A percentile compares a stretch with the other conserved stretches of the same genome.
Conservation (phyloP, 2,888 invertebrate genomes). For the Cheilosia pagana region DNA sequence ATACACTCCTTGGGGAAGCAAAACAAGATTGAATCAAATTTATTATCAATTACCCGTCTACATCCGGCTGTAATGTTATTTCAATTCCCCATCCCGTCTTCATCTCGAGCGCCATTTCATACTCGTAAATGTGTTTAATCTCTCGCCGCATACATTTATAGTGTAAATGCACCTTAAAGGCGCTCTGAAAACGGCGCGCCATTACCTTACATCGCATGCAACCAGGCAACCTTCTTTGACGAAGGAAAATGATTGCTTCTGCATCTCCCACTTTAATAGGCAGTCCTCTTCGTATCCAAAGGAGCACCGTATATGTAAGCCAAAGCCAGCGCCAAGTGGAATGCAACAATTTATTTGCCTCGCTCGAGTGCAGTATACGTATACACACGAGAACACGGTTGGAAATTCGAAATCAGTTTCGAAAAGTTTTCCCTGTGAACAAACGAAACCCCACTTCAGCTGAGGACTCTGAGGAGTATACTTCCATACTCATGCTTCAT, state of each 20-base stretch:
- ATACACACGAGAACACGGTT: constrained; percentile 20
- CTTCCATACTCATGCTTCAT: constrained; percentile 22
- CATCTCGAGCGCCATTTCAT: constrained; percentile 23
- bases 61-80: constrained; percentile 21
- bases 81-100: constrained; percentile 1
- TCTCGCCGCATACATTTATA: constrained; percentile 19
- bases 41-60: constrained; percentile 37
- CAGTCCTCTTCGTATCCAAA: constrained; percentile 4
- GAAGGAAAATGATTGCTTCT: constrained; percentile 26
- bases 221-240: constrained; percentile 31
- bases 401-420: constrained; percentile 64
- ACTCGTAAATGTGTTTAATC: constrained; percentile 44
- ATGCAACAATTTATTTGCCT: constrained; percentile 68
- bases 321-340: constrained; percentile 42
- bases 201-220: constrained; percentile 12
- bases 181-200: neutral
- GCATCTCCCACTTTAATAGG: constrained; percentile 43
- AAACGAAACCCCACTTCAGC: constrained; percentile 16
- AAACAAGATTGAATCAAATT: constrained; percentile 33
- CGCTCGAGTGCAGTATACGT: constrained; percentile 28
- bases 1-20: too few relatives aligned
- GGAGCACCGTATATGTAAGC: constrained; percentile 8
- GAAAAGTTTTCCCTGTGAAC: constrained; percentile 35
- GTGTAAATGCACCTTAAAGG: constrained; percentile 50
- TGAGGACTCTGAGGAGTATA: constrained; percentile 31